phyloP scores from a whole-genome alignment of 1,140 invertebrate species.

The Mesaphorura yosii region DNA sequence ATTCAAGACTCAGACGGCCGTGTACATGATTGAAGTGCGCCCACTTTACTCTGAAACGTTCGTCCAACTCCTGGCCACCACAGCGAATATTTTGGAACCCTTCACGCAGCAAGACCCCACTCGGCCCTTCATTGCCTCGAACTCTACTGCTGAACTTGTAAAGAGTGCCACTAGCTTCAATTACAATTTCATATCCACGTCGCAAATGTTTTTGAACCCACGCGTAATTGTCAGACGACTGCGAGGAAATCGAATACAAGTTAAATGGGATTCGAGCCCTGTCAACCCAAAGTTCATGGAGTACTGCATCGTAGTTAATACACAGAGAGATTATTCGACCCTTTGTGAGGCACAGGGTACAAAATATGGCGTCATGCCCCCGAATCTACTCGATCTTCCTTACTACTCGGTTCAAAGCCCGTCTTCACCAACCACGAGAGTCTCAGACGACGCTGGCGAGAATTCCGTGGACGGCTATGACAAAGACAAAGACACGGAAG shows the following conservation, averaged over 20 bases:
- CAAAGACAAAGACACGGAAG: background rate
- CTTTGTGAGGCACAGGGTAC: conserved; percentile 44
- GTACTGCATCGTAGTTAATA: conserved; percentile 47
- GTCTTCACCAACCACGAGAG: background rate
- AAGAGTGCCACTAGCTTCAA: background rate
- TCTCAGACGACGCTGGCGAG: background rate
- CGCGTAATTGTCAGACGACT: conserved; percentile 26
- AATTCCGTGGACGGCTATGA: background rate
- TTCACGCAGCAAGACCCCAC: background rate
- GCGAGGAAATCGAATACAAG: conserved; percentile 33
- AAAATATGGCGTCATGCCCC: conserved; percentile 29
- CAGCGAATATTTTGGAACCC: no score
- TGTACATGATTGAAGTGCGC: conserved; percentile 31
- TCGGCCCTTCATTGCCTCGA: background rate
- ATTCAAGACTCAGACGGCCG: conserved; percentile 18
- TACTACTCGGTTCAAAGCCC: conserved; percentile 11
- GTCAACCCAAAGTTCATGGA: conserved; percentile 46
- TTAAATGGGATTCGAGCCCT: conserved; percentile 40
- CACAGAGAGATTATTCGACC: conserved; percentile 43
- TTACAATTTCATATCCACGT: background rate
- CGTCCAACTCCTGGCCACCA: conserved; percentile 31
- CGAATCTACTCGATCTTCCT: conserved; percentile 25
- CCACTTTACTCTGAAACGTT: conserved; percentile 33
- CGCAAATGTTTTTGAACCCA: background rate
- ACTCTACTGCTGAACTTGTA: background rate